phyloP scores from a whole-genome alignment of 2,797 vertebrate genomes.

The Sarcophilus harrisii region DNA sequence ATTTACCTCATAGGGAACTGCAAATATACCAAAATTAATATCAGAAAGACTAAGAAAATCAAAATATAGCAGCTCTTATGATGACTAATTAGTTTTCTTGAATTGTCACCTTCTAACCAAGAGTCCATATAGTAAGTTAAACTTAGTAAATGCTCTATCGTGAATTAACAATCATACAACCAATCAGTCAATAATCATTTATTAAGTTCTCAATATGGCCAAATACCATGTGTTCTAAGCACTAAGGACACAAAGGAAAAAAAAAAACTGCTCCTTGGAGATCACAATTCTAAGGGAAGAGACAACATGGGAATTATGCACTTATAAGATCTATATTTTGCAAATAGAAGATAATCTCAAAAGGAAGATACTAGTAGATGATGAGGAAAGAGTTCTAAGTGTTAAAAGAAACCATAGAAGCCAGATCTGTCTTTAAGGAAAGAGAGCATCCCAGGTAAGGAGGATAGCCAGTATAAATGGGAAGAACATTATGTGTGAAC shows the following conservation, averaged over 20 bases:
- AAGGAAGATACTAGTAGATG: not conserved
- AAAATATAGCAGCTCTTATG: not conserved
- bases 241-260: not conserved
- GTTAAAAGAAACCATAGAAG: not conserved
- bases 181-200: not conserved
- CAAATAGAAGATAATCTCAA: not conserved
- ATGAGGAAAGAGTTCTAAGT: not conserved
- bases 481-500: not conserved
- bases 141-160: not conserved
- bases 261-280: not conserved
- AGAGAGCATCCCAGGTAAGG: not conserved
- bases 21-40: not conserved
- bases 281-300: not conserved
- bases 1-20: not conserved
- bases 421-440: not conserved
- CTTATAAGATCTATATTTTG: not conserved
- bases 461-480: not conserved
- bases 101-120: not conserved
- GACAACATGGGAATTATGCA: not conserved
- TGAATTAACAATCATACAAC: not conserved
- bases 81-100: not conserved
- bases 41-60: not conserved
- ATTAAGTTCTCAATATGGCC: not conserved
- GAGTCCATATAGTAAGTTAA: not conserved
- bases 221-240: not conserved